Evolutionary conservation across 2,797 vertebrate species (phyloP).

Genomic region (Typhlichthys subterraneus): DNA sequence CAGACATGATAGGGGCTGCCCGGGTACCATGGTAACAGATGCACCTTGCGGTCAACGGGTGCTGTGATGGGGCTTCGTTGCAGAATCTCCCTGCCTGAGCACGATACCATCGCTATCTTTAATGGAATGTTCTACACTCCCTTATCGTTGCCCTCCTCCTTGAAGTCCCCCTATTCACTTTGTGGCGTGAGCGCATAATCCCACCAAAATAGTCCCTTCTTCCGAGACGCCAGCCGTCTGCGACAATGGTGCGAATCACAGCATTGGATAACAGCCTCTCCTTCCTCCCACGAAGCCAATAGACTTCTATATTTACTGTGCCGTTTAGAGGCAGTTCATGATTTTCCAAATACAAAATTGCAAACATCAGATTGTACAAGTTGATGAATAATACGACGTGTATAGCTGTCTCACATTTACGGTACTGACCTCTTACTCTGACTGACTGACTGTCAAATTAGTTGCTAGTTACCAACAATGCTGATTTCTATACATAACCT

Average conservation of each 20-base stretch:
- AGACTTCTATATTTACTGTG: slow-evolving; percentile 31
- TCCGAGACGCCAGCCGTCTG: slow-evolving; percentile 58
- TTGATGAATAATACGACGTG: too few relatives aligned
- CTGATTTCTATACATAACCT: too few relatives aligned
- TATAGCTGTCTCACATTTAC: too few relatives aligned
- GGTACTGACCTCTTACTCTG: too few relatives aligned
- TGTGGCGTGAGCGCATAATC: slow-evolving; percentile 58
- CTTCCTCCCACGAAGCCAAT: slow-evolving; percentile 31
- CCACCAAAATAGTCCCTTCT: slow-evolving; percentile 61
- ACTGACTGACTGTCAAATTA: too few relatives aligned
- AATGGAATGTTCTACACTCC: slow-evolving; percentile 70
- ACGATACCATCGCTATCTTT: slow-evolving; percentile 65
- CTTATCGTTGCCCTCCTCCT: slow-evolving; percentile 65
- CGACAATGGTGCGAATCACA: slow-evolving; percentile 49
- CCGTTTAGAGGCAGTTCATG: slow-evolving; percentile 21
- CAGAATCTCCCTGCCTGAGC: slow-evolving; percentile 61
- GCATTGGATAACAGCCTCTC: slow-evolving; percentile 36
- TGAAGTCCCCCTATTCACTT: slow-evolving; percentile 60
- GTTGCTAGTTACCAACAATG: too few relatives aligned
- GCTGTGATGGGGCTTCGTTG: slow-evolving; percentile 47
- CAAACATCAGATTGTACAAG: too few relatives aligned
- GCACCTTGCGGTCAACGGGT: slow-evolving; percentile 68
- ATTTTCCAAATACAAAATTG: slow-evolving; percentile 29
- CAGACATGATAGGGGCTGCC: slow-evolving; percentile 75
- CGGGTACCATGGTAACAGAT: slow-evolving; percentile 83